Conservation (phyloP, 2,797 vertebrate genomes). For the Calcarius lapponicus region DNA sequence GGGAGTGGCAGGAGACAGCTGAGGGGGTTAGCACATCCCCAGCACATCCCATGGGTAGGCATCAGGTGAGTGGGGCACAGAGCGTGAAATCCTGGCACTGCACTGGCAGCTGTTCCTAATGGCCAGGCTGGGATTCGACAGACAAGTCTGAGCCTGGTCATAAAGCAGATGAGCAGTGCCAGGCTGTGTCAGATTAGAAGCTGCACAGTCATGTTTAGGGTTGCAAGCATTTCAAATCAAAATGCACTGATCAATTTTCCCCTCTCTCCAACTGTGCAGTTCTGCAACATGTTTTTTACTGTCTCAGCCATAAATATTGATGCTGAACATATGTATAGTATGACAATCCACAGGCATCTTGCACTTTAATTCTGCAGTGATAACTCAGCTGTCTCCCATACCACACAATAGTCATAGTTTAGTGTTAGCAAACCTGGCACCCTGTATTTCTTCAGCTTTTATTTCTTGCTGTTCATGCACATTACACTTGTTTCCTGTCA, state of each 20-base stretch:
- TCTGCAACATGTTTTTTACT: conserved; percentile 50
- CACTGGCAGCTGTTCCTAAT: background rate
- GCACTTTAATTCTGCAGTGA: conserved; percentile 9
- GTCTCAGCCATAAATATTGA: conserved; percentile 59
- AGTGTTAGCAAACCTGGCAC: background rate
- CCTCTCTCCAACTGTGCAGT: background rate
- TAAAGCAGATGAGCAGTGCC: background rate
- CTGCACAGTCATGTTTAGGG: background rate
- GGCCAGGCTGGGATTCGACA: background rate
- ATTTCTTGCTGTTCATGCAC: background rate
- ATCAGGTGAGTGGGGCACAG: background rate
- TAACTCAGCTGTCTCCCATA: conserved; percentile 37
- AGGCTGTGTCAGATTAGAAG: background rate
- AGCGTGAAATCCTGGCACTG: conserved; percentile 1
- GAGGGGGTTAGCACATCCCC: background rate
- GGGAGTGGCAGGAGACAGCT: background rate
- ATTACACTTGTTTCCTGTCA: background rate
- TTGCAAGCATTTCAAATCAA: conserved; percentile 14
- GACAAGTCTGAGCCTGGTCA: background rate
- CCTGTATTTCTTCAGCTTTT: conserved; percentile 27
- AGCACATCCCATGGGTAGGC: fast-evolving
- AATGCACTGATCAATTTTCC: conserved; percentile 42
- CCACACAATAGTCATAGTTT: background rate
- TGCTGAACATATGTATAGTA: conserved; percentile 42
- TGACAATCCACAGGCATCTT: conserved; percentile 14